These are phyloP conservation scores for Hypotaenidia philippensis DNA, from an alignment of 2,797 vertebrate species.

Conservation along the genomic window DNA sequence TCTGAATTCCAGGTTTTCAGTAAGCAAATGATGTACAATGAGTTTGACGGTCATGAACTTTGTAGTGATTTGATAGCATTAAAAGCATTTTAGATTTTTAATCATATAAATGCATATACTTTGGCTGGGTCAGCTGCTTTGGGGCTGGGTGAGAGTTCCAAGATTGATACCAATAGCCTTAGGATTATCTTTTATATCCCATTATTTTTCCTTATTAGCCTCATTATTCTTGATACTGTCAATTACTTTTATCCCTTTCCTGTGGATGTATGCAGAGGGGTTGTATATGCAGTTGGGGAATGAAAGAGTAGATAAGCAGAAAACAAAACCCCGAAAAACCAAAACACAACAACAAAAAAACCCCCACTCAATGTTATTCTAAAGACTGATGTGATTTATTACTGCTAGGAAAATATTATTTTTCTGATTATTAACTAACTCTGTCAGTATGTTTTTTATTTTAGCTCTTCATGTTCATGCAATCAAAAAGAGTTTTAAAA, in stretches of 20 bases:
- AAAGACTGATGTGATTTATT: background rate
- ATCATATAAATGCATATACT: background rate
- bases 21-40: background rate
- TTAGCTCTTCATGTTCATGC: background rate
- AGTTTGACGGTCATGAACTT: background rate
- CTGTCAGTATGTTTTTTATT: background rate
- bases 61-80: background rate
- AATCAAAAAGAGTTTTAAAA: background rate
- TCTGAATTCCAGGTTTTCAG: background rate
- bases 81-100: background rate
- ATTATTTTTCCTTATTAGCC: background rate
- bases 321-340: background rate
- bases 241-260: background rate
- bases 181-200: background rate
- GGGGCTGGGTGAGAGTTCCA: background rate
- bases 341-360: background rate
- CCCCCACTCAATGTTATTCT: background rate
- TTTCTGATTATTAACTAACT: background rate
- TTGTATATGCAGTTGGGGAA: background rate
- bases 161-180: background rate
- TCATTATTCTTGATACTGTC: background rate
- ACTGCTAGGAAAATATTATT: background rate
- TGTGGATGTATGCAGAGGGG: background rate
- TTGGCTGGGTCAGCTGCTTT: background rate
- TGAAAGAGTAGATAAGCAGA: background rate